phyloP scores from a whole-genome alignment of 2,888 invertebrate species.

The Deilephila porcellus region DNA sequence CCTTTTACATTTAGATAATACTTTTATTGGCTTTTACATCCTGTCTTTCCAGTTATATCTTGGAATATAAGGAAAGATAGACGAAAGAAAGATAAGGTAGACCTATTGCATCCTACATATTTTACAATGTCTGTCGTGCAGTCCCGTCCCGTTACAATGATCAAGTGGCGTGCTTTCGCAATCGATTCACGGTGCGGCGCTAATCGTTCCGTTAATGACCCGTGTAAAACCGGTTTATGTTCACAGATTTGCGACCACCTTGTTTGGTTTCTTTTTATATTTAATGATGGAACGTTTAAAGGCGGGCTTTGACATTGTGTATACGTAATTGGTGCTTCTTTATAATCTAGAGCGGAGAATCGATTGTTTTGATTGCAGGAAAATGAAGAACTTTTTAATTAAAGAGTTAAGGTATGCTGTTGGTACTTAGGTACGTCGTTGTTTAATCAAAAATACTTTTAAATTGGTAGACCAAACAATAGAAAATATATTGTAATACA shows the following conservation, averaged over 20 bases:
- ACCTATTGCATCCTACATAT: no score
- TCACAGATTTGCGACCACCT: background rate
- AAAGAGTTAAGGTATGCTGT: no score
- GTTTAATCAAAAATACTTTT: no score
- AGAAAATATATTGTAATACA: no score
- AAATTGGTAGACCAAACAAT: no score
- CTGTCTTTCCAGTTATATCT: no score
- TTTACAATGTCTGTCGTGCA: background rate
- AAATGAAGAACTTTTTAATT: no score
- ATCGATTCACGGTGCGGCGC: slow-evolving; percentile 4
- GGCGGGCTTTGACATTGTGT: background rate
- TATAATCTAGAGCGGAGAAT: background rate
- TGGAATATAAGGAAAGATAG: no score
- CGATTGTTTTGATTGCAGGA: background rate
- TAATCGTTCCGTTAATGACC: slow-evolving; percentile 18
- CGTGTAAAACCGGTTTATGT: slow-evolving; percentile 10
- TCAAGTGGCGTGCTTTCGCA: slow-evolving; percentile 11
- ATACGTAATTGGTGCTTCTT: background rate
- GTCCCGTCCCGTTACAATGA: background rate
- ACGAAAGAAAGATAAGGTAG: no score
- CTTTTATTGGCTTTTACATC: no score
- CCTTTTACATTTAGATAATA: no score
- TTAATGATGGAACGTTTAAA: background rate
- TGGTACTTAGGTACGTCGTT: no score
- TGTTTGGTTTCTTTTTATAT: background rate